A percentile compares a stretch with the other conserved stretches of the same genome.
These are phyloP conservation scores for Scaptomyza hsui DNA, from an alignment of 1,140 invertebrate genomes.

Conservation along the genomic window DNA sequence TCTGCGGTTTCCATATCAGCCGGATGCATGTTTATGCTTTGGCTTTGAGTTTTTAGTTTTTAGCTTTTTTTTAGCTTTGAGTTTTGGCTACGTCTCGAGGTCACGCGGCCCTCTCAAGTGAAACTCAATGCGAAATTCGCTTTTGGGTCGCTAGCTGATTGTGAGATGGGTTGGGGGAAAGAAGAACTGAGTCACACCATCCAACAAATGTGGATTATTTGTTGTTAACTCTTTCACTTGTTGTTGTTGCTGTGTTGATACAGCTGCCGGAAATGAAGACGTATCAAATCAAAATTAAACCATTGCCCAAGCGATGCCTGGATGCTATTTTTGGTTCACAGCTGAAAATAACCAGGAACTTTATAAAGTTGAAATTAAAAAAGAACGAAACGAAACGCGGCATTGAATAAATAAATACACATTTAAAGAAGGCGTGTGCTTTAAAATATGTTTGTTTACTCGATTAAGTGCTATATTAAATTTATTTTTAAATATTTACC, in stretches of 20 bases:
- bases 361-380: not conserved
- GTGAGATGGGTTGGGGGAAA: no score
- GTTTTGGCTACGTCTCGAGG: no score
- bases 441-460: no score
- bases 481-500: no score
- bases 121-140: conserved; percentile 19
- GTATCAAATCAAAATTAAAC: conserved; percentile 34
- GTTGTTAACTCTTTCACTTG: not conserved
- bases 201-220: no score
- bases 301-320: no score
- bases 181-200: conserved; percentile 25
- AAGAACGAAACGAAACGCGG: no score
- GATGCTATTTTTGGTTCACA: conserved; percentile 7
- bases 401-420: no score
- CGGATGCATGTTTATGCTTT: conserved; percentile 20
- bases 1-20: conserved; percentile 32
- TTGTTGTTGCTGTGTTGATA: conserved; percentile 25
- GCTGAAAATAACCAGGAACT: conserved; percentile 9
- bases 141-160: conserved; percentile 17
- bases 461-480: no score
- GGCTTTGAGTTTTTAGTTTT: conserved; percentile 10
- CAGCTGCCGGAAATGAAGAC: conserved; percentile 39
- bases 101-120: conserved; percentile 30
- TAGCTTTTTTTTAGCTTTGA: conserved; percentile 14
- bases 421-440: no score